Evolutionary conservation across 2,113 vertebrate genomes (phyloP).

Genomic region (Lutjanus erythropterus): DNA sequence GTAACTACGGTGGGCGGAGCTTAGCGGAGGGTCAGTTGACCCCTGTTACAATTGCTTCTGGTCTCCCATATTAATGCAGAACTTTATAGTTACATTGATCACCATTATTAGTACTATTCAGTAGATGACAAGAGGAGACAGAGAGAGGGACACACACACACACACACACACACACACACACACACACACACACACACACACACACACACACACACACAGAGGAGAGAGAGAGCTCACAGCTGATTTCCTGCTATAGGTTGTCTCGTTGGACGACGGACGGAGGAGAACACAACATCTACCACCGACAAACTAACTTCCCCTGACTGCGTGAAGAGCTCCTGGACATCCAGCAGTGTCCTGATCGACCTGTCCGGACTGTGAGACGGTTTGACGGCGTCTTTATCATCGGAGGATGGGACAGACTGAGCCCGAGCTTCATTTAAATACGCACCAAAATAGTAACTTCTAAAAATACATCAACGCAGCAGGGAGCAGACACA

Average conservation of each 20-base stretch:
- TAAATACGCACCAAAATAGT: conserved; percentile 1
- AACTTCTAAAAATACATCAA: conserved; percentile 2
- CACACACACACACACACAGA: neutral
- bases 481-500: neutral
- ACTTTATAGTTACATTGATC: too few species aligned
- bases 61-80: too few species aligned
- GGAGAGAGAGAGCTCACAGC: neutral
- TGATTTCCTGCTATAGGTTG: conserved; percentile 41
- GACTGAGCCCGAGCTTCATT: neutral
- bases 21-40: too few species aligned
- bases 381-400: too few species aligned
- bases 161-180: too few species aligned
- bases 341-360: too few species aligned
- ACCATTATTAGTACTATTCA: too few species aligned
- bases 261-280: neutral
- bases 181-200: neutral
- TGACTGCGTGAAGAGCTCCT: neutral
- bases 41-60: too few species aligned
- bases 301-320: neutral
- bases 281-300: neutral
- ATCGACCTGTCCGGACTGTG: too few species aligned
- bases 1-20: too few species aligned
- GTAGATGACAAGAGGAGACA: too few species aligned
- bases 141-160: too few species aligned
- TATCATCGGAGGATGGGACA: neutral